phyloP scores from a whole-genome alignment of 1,140 invertebrate species.

The Macrobrachium rosenbergii region DNA sequence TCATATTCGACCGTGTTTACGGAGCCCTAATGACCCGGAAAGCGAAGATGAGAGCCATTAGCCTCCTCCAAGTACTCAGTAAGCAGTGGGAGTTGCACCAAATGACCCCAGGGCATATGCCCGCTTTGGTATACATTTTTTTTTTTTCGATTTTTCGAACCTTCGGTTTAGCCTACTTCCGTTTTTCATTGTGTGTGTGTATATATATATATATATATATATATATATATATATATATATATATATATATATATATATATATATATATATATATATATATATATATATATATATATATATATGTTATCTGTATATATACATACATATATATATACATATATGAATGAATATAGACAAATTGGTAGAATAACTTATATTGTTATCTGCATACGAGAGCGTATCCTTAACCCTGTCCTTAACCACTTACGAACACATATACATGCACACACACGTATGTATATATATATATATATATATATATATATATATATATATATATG shows the following conservation, averaged over 20 bases:
- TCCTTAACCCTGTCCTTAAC: not conserved
- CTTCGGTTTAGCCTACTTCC: too few relatives aligned
- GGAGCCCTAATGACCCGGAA: too few relatives aligned
- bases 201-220: too few relatives aligned
- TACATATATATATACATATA: not conserved
- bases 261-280: slow-evolving; percentile 18
- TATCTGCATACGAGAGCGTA: too few relatives aligned
- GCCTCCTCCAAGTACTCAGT: too few relatives aligned
- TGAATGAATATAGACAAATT: not conserved
- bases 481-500: slow-evolving; percentile 15
- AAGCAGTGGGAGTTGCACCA: too few relatives aligned
- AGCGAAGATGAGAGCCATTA: too few relatives aligned
- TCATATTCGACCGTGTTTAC: too few relatives aligned
- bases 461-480: slow-evolving; percentile 22
- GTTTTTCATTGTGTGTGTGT: too few relatives aligned
- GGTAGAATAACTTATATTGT: not conserved
- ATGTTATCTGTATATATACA: not conserved
- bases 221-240: not conserved
- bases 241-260: slow-evolving; percentile 19
- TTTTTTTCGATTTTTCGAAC: too few relatives aligned
- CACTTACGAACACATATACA: not conserved
- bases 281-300: slow-evolving; percentile 14
- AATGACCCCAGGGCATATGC: too few relatives aligned
- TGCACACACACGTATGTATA: not conserved
- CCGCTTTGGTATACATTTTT: too few relatives aligned